Base-by-base conservation (phyloP, 1,140 invertebrate genomes). In the Mya arenaria region DNA sequence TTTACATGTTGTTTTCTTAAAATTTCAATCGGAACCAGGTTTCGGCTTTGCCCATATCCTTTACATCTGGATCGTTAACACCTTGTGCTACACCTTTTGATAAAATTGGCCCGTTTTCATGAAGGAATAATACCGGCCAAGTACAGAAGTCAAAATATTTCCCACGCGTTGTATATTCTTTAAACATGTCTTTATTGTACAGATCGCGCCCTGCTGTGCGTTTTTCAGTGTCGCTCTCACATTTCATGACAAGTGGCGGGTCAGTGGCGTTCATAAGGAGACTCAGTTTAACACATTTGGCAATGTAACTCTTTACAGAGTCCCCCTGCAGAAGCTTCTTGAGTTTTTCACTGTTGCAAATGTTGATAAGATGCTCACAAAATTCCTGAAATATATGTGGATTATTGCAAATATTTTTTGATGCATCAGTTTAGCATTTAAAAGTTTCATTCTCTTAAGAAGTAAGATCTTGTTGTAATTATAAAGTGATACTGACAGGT, bases 211-310 rank as follows among this genome's bases (percentile, higher is more conserved):
- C n/a, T n/a, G n/a, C n/a, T n/a, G n/a, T n/a, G n/a, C 44, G 23
- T 10, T 48, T 32, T 32, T 48, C 1, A 6, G 34, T 37, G 32
- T 4, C 1, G 32, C 36, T 19, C 39, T 28, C 1, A 56, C 60
- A 75, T 25, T 34, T 48, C 10, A 75, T 37, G n/a, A 6, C 55
- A 30, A 75, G 62, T 4, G 73, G 58, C 15, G 73, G 73, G 19
- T 56, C 23, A n/a, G 62, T 56, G n/a, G 41, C 23, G 15, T 63
- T 75, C 73, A 75, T 75, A 56, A 75, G 44, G 58, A 56, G 65
- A 4, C 44, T 37, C 5, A 75, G 55, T 25, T 75, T 39, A n/a
- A 75, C 8, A 1, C 36, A 28, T 39, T 65, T 58, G 4, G n/a
- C 28, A 34, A 75, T 2, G 37, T 48, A 75, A 2, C 3, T 8